These are phyloP conservation scores for Xylota sylvarum DNA, from an alignment of 2,888 invertebrate species.

Conservation along the genomic window DNA sequence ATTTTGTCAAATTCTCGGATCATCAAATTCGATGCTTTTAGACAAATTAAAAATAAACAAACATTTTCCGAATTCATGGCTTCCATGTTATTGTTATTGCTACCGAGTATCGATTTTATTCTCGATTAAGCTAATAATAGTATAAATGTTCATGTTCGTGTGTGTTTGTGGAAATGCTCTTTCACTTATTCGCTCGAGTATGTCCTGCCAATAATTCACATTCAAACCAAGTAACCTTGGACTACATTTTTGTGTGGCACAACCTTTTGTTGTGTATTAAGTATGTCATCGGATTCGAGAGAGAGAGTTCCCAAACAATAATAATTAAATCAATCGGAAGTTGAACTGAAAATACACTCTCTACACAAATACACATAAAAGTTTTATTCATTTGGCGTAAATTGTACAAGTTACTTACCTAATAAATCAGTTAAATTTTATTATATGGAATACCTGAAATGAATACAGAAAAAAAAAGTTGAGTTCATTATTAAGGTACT, in stretches of 20 bases:
- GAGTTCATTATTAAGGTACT: too few species aligned
- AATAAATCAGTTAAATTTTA: conserved; percentile 46
- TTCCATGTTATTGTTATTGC: conserved; percentile 50
- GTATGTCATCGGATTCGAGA: neutral
- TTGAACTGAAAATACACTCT: neutral
- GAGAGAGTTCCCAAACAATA: neutral
- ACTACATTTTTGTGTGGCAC: conserved; percentile 11
- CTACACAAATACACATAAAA: neutral
- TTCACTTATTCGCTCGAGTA: conserved; percentile 40
- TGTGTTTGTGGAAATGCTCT: conserved; percentile 27
- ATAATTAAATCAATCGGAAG: neutral
- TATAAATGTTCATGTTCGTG: conserved; percentile 20
- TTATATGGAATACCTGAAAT: conserved; percentile 33
- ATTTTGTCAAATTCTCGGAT: conserved; percentile 45
- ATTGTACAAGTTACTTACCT: conserved; percentile 45
- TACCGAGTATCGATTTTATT: conserved; percentile 71
- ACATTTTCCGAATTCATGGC: conserved; percentile 42
- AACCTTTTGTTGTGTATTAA: neutral
- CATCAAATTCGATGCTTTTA: conserved; percentile 62
- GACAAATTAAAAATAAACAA: conserved; percentile 66
- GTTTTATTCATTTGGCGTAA: neutral
- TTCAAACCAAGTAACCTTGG: conserved; percentile 47
- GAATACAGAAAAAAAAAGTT: too few species aligned
- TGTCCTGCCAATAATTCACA: conserved; percentile 19
- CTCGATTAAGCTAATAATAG: conserved; percentile 69